These are phyloP conservation scores for Umimayanthus chanpuru DNA, from an alignment of 92 coral and sea anemone genomes.

Conservation along the genomic window DNA sequence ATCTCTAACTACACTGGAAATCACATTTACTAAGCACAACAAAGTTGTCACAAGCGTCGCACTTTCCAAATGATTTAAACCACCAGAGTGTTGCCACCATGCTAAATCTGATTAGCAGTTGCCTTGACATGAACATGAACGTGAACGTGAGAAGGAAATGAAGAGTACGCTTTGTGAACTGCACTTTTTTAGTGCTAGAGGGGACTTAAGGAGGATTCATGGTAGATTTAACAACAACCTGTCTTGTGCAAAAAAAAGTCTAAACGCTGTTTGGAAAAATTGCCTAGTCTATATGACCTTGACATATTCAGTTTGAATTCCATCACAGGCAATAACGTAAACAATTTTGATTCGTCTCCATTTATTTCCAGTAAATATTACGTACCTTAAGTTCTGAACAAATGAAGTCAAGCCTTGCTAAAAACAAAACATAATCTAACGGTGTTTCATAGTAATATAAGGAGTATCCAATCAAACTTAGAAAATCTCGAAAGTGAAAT, in stretches of 20 bases:
- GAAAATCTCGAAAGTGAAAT: too few species aligned
- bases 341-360: neutral
- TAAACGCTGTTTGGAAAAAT: neutral
- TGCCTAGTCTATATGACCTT: neutral
- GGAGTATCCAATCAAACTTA: too few species aligned
- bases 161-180: too few species aligned
- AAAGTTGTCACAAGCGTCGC: conserved; percentile 15
- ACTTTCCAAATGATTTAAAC: neutral
- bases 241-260: neutral
- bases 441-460: too few species aligned
- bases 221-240: neutral
- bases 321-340: neutral
- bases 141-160: too few species aligned
- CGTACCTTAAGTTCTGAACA: neutral
- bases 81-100: too few species aligned
- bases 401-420: too few species aligned
- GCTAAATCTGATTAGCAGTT: too few species aligned
- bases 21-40: conserved; percentile 6
- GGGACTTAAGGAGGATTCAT: too few species aligned
- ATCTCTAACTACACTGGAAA: conserved; percentile 5
- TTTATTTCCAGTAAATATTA: neutral
- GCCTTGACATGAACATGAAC: too few species aligned
- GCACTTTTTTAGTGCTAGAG: too few species aligned
- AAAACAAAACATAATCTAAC: too few species aligned
- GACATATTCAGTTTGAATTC: neutral